Evolutionary conservation across 2,797 vertebrate species (phyloP), one percentile per base, ranked within the genome.

Genomic region (Linurgus olivaceus): DNA sequence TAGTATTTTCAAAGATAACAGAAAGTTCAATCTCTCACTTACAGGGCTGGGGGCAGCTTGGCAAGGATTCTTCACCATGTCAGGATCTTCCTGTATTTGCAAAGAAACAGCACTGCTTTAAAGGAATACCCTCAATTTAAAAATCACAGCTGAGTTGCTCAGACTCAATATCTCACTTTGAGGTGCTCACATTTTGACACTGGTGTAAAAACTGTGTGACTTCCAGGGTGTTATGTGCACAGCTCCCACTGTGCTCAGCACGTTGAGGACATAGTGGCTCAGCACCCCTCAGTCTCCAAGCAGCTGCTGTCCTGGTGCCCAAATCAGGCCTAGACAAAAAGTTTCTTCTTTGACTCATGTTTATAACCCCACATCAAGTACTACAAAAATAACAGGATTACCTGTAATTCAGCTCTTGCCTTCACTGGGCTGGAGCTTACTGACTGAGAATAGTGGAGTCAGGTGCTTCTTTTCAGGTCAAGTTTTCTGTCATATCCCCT

Each of bases 181-280:
- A 54, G 33, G 48, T 0, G 0, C 33, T 72, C 42, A 4, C 23
- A 9, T 66, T 50, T 66, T 51, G 70, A 33, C 66, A 16, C 4
- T 29, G 40, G 7, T 44, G 9, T n/a, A n/a, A 68, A 58, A 83
- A 9, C 1, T 1, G 7, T 7, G 29, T 0, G 0, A 17, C 0
- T 1, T 62, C 33, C 66, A 26, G 65, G 5, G 35, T 2, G 1
- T 17, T 24, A 29, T 21, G 25, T 25, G 26, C 79, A 4, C 13
- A 11, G 68, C n/a, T 83, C 54, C 52, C 1, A 0, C 73, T 11
- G 44, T 65, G 35, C 45, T 51, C 23, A 0, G 17, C 38, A 9
- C 0, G 1, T 3, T 3, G 7, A n/a, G 73, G 44, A 16, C 28
- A 2, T 25, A 35, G 17, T 12, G 7, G 24, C 48, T 86, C 45